Base-by-base conservation (phyloP, 2,888 invertebrate species). In the Heteromurus nitidus region DNA sequence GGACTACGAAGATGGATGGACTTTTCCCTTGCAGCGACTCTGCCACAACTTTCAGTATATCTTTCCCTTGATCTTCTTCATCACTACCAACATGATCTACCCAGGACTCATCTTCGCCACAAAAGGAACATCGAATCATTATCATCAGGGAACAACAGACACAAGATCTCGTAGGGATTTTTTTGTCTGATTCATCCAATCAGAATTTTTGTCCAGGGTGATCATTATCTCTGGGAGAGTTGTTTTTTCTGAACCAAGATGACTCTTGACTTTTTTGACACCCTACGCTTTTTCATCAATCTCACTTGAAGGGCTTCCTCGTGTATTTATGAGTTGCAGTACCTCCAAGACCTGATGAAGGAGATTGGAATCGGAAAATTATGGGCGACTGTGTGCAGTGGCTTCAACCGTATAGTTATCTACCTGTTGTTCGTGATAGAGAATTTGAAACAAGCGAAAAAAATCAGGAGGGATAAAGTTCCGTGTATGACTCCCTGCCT, bases 251-350 rank as follows among this genome's bases (percentile, higher is more conserved):
- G 18, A 50, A 24, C 13, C 50, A 73, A 47, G 74, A 74, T 74
- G 74, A 74, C 74, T 81, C 80, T 74, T 81, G 80, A 81, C 80
- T 81, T 81, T 65, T 81, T 75, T 81, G 68, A 81, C 74, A 81
- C 80, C 74, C 80, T 74, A 53, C 65, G 77, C 77, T 77, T 77
- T 77, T 77, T 76, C 77, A 77, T 77, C 77, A 77, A 77, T 77
- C 77, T 77, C 77, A 50, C 69, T 64, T 69, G 50, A 69, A 69
- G 77, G 69, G 47, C 50, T 77, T 47, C 50, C 50, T 13, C 60
- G 20, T 55, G 62, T 20, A 22, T 16, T 44, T 58, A n/a, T 58
- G n/a, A 20, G 11, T n/a, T 50, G 30, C 18, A 60, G 24, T 58
- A 31, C 31, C n/a, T 30, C 11, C 2, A 55, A 47, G 3, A n/a